phyloP scores from a whole-genome alignment of 2,797 vertebrate species.

The Phalloptychus januarius region DNA sequence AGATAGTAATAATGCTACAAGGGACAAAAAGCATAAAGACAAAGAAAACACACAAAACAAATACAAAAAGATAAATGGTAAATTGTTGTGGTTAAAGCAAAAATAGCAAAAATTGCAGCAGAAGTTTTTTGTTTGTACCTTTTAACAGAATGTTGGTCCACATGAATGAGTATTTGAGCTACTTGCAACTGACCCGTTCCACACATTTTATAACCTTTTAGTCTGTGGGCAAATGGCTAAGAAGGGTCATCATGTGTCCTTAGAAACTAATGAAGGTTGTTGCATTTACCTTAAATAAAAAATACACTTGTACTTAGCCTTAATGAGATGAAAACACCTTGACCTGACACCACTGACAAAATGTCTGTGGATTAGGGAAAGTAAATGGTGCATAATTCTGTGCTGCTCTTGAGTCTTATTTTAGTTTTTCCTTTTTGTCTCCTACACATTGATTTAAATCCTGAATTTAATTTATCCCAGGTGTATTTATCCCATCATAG shows the following conservation, averaged over 20 bases:
- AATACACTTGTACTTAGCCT: background rate
- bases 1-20: background rate
- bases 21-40: background rate
- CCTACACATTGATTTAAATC: background rate
- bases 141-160: background rate
- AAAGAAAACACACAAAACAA: background rate
- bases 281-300: conserved; percentile 1
- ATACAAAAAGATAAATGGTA: background rate
- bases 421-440: background rate
- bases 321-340: background rate
- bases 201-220: background rate
- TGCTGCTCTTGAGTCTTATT: conserved; percentile 1
- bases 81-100: background rate
- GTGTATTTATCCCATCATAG: background rate
- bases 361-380: background rate
- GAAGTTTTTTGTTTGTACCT: background rate
- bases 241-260: background rate
- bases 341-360: conserved; percentile 1
- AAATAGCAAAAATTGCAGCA: background rate
- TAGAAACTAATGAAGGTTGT: background rate
- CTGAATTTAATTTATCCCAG: background rate
- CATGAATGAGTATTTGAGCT: background rate
- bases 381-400: background rate
- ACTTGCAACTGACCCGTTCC: background rate
- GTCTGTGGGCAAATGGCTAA: background rate